Percentiles rank a stretch among this genome's conserved stretches.
Evolutionary conservation across 2,888 invertebrate species (phyloP).

Genomic region (Nomada ferruginata): DNA sequence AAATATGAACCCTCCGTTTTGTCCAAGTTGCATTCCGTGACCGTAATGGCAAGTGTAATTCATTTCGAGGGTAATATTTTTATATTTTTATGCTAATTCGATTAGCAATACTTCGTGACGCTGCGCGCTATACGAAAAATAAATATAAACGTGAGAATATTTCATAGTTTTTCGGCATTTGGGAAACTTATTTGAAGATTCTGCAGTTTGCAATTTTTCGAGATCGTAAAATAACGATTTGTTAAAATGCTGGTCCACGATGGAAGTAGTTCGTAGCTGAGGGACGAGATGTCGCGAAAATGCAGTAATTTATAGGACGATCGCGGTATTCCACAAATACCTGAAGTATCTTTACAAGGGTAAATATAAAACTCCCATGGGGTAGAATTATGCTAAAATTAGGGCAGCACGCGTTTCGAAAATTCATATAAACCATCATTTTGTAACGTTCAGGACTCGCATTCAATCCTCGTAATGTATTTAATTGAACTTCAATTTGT

Average conservation of each 20-base stretch:
- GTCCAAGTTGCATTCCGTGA: no score
- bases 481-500: no score
- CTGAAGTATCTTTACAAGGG: not conserved
- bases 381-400: not conserved
- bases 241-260: not conserved
- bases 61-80: no score
- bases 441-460: no score
- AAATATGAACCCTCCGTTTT: constrained; percentile 8
- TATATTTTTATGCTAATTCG: no score
- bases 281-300: constrained; percentile 44
- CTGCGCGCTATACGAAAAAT: not conserved
- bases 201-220: not conserved
- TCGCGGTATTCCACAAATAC: no score
- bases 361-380: not conserved
- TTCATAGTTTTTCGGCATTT: no score
- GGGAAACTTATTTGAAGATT: no score
- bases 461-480: no score
- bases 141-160: no score
- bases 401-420: no score
- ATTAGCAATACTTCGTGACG: not conserved
- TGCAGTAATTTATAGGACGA: constrained; percentile 14
- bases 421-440: no score
- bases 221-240: not conserved
- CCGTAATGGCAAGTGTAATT: not conserved
- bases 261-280: constrained; percentile 13